phyloP scores from a whole-genome alignment of 2,888 invertebrate genomes.

The Drosophila subquinaria region DNA sequence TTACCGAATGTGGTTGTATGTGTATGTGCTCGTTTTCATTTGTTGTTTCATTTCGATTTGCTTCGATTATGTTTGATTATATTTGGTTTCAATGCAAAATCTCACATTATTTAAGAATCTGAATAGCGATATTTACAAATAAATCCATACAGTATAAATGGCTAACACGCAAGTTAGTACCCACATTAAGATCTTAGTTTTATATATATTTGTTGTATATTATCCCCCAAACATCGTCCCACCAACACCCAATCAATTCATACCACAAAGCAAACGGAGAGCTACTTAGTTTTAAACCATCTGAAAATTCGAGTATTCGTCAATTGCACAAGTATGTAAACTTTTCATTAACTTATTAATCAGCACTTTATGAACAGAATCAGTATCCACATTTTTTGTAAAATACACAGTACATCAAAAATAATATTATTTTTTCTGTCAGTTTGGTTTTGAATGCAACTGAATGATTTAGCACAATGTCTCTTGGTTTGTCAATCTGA shows the following conservation, averaged over 20 bases:
- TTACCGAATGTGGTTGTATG: background rate
- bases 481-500: background rate
- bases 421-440: background rate
- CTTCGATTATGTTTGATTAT: background rate
- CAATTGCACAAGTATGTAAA: conserved; percentile 1
- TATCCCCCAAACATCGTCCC: conserved; percentile 1
- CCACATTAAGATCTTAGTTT: conserved; percentile 49
- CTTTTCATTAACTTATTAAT: background rate
- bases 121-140: conserved; percentile 38
- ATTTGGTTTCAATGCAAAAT: conserved; percentile 14
- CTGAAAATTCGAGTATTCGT: background rate
- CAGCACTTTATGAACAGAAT: background rate
- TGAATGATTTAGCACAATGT: background rate
- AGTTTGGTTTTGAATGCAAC: background rate
- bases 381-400: background rate
- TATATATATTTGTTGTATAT: conserved; percentile 33
- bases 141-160: conserved; percentile 54
- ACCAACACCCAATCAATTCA: conserved; percentile 12
- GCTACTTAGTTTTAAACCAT: conserved; percentile 50
- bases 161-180: conserved; percentile 29
- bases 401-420: background rate
- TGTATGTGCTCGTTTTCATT: conserved; percentile 1
- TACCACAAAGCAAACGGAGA: conserved; percentile 55
- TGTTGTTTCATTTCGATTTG: background rate
- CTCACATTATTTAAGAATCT: conserved; percentile 45